Evolutionary conservation across 2,888 invertebrate genomes (phyloP), one percentile per base, ranked within the genome.

Genomic region (Thera obeliscata): DNA sequence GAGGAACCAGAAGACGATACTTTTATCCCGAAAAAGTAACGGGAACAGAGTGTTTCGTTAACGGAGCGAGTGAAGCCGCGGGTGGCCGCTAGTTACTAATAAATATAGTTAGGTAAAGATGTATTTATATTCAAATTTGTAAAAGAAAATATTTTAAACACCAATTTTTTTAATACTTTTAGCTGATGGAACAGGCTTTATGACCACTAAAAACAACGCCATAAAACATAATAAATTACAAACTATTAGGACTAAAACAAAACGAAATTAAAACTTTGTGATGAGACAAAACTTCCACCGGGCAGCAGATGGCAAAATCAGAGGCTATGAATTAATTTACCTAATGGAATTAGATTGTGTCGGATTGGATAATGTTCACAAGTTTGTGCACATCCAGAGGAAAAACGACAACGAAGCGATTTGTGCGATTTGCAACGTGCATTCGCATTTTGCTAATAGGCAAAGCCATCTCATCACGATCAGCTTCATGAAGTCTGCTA

Each of bases 241-340:
- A 67, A 67, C 58, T 59, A 67, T 62, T 55, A 52, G 35, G 66
- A 49, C 22, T 56, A 55, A 61, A 67, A 58, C 62, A 61, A 69
- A 69, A 66, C 43, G 61, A 66, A 66, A 74, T 74, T 75, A 75
- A 75, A 77, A 77, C 71, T 77, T 77, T 60, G 49, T 56, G 59
- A 69, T 69, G 63, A 66, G 69, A 56, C 48, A 41, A 48, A 68
- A 63, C 56, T 76, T 76, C 70, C 59, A 69, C 36, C 66, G 72
- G 70, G 70, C 72, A 74, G 73, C 76, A 78, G 76, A 76, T 76
- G 76, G 74, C 68, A 67, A 74, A 69, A 69, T 69, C 69, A 63
- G 69, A 73, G 74, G 73, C 73, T 76, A 81, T 83, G 81, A 82
- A 82, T 83, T 81, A 79, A 82, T 83, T 82, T 79, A 76, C 77